Evolutionary conservation across 2,888 invertebrate genomes (phyloP).

Genomic region (Magallana nippona): DNA sequence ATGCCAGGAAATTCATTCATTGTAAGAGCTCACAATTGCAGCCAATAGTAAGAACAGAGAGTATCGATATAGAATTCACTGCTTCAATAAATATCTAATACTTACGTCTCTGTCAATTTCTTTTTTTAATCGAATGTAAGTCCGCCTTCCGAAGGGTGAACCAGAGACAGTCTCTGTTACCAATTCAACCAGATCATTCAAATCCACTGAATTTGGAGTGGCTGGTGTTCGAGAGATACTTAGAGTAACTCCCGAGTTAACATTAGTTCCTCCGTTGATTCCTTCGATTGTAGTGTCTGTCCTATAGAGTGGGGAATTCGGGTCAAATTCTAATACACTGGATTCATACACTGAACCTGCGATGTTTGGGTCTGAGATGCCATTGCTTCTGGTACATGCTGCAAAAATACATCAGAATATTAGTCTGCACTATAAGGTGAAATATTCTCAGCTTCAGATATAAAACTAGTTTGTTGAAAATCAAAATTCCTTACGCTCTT

Average conservation of each 20-base stretch:
- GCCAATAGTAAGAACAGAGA: too few species aligned
- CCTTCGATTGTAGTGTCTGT: slow-evolving; percentile 52
- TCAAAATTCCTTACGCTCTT: not conserved
- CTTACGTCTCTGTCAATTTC: slow-evolving; percentile 64
- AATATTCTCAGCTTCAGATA: not conserved
- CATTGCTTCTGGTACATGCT: not conserved
- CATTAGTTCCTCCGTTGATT: slow-evolving; percentile 37
- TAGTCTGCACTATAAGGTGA: not conserved
- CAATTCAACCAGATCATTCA: slow-evolving; percentile 29
- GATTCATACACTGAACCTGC: not conserved
- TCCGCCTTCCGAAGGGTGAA: slow-evolving; percentile 34
- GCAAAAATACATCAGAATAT: not conserved
- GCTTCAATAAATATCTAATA: not conserved
- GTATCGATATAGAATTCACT: too few species aligned
- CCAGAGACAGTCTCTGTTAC: slow-evolving; percentile 21
- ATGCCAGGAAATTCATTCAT: too few species aligned
- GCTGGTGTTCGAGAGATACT: not conserved
- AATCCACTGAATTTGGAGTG: not conserved
- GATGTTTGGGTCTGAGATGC: not conserved
- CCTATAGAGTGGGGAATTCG: slow-evolving; percentile 39
- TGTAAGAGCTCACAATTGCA: too few species aligned
- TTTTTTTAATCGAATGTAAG: slow-evolving; percentile 44
- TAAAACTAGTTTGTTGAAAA: not conserved
- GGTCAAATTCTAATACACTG: not conserved
- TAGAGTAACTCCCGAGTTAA: slow-evolving; percentile 45